Evolutionary conservation across 2,888 invertebrate genomes (phyloP).

Genomic region (Smittia aterrima): DNA sequence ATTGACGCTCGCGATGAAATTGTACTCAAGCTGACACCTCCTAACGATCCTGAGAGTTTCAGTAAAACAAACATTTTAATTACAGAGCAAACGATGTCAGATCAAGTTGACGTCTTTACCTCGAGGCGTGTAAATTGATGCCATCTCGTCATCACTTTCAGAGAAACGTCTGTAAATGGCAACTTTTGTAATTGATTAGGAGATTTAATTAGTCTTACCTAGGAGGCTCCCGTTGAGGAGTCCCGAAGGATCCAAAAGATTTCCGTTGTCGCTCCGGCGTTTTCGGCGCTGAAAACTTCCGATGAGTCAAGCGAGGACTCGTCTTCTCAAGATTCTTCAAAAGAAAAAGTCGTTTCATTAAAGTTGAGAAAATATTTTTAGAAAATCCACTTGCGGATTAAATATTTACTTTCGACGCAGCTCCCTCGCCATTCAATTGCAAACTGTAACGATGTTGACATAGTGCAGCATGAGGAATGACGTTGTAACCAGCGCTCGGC

Average conservation of each 20-base stretch:
- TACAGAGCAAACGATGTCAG: background rate
- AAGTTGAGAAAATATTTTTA: background rate
- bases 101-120: constrained; percentile 39
- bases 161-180: constrained; percentile 44
- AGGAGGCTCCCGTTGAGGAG: constrained; percentile 45
- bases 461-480: constrained; percentile 45
- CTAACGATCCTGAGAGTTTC: constrained; percentile 43
- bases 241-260: constrained; percentile 44
- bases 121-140: constrained; percentile 45
- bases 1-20: constrained; percentile 60
- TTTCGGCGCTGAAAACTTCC: constrained; percentile 43
- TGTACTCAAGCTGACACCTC: constrained; percentile 46
- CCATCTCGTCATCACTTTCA: constrained; percentile 46
- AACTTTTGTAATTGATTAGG: background rate
- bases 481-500: constrained; percentile 44
- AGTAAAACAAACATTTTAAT: background rate
- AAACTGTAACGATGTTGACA: constrained; percentile 45
- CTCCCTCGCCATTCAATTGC: constrained; percentile 45
- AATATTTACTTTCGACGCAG: constrained; percentile 41
- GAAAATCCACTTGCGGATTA: background rate
- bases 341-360: no score
- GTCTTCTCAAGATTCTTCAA: constrained; percentile 43
- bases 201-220: constrained; percentile 42
- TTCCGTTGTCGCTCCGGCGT: constrained; percentile 45
- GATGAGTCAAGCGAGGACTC: constrained; percentile 43